A percentile compares a stretch with the other conserved stretches of the same genome.
phyloP scores from a whole-genome alignment of 2,113 vertebrate genomes.

The Motacilla alba region DNA sequence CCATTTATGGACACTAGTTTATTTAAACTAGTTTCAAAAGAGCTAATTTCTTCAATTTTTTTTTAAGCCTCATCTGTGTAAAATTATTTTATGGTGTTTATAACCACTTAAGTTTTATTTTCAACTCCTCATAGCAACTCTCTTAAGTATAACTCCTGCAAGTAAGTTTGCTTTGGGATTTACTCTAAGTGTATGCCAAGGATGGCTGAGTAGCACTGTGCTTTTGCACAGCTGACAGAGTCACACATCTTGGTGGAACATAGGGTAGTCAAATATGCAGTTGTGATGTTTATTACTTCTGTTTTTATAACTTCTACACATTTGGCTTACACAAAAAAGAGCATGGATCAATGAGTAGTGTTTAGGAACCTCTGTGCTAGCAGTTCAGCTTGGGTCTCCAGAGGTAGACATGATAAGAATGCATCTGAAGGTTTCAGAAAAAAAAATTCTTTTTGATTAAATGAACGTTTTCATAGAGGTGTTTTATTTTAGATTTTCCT shows the following conservation, averaged over 20 bases:
- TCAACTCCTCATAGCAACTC: background rate
- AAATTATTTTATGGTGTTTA: background rate
- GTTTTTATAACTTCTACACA: background rate
- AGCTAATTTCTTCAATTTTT: background rate
- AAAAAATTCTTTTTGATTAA: background rate
- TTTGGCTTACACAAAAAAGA: background rate
- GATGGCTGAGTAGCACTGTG: background rate
- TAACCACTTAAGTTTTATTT: background rate
- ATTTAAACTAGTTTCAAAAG: background rate
- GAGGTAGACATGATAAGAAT: background rate
- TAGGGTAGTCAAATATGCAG: fast-evolving
- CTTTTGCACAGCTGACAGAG: background rate
- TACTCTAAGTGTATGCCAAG: background rate
- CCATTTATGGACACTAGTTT: background rate
- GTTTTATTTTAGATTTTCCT: background rate
- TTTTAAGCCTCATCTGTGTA: background rate
- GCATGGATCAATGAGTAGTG: too few relatives aligned
- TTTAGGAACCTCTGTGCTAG: background rate
- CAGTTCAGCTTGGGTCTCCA: background rate
- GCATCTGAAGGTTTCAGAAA: background rate
- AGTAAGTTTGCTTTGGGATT: background rate
- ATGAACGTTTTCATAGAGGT: background rate
- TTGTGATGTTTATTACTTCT: background rate
- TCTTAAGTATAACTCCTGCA: background rate
- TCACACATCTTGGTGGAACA: background rate